These are phyloP conservation scores for Microdon myrmicae DNA, from an alignment of 2,888 invertebrate genomes.

Conservation along the genomic window DNA sequence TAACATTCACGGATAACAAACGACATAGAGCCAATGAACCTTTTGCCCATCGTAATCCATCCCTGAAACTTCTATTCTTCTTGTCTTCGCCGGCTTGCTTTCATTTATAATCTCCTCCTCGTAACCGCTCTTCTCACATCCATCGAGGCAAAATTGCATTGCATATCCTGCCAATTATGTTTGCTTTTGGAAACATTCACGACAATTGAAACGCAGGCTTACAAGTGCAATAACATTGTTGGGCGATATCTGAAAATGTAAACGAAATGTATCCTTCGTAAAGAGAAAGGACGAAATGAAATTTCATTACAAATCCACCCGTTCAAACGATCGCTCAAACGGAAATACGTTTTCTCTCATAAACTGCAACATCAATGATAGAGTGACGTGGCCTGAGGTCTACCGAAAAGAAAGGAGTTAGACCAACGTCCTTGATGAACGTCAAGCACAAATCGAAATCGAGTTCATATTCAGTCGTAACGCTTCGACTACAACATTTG, in stretches of 20 bases:
- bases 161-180: slow-evolving; percentile 38
- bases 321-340: slow-evolving; percentile 17
- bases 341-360: slow-evolving; percentile 37
- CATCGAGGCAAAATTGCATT: slow-evolving; percentile 5
- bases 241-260: background rate
- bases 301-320: slow-evolving; percentile 30
- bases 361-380: slow-evolving; percentile 37
- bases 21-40: slow-evolving; percentile 9
- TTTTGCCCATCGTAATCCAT: background rate
- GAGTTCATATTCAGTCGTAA: slow-evolving; percentile 33
- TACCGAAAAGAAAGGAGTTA: background rate
- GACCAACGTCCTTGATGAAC: slow-evolving; percentile 7
- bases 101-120: too few species aligned
- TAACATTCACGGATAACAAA: slow-evolving; percentile 7
- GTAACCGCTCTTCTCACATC: too few species aligned
- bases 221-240: slow-evolving; percentile 3
- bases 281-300: slow-evolving; percentile 26
- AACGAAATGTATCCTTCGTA: slow-evolving; percentile 6
- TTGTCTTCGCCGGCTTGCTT: too few species aligned
- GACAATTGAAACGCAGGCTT: slow-evolving; percentile 13
- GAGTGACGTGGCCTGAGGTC: too few species aligned
- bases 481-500: slow-evolving; percentile 13
- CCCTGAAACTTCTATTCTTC: too few species aligned
- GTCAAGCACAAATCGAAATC: slow-evolving; percentile 30
- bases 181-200: slow-evolving; percentile 18